These are phyloP conservation scores for Oceanodroma leucorhoa DNA, from an alignment of 2,797 vertebrate genomes.

Conservation along the genomic window DNA sequence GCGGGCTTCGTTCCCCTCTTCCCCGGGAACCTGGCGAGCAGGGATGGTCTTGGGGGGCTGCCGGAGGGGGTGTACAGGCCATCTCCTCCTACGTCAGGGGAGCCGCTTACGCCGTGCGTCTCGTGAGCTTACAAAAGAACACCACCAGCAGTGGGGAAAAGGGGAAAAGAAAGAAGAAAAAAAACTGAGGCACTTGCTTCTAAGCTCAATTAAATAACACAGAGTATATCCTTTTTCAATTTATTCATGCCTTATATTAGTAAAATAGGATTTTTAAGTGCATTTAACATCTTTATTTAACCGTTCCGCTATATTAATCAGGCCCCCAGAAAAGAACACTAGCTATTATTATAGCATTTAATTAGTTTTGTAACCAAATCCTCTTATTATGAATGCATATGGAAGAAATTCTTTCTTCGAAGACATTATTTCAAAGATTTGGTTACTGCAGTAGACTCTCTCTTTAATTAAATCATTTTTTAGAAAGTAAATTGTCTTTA, in stretches of 20 bases:
- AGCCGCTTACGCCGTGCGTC: rapidly evolving
- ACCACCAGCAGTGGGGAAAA: background rate
- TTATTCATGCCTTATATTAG: conserved; percentile 71
- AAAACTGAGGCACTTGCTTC: conserved; percentile 52
- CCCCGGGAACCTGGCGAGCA: background rate
- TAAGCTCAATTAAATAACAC: conserved; percentile 63
- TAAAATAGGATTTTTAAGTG: conserved; percentile 70
- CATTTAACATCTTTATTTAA: conserved; percentile 73
- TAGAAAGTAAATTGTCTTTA: conserved; percentile 72
- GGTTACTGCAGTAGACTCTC: conserved; percentile 67
- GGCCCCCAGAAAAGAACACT: conserved; percentile 70
- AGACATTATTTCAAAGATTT: conserved; percentile 67
- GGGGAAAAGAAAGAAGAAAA: background rate
- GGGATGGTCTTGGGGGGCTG: background rate
- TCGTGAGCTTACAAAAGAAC: background rate
- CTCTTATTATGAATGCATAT: conserved; percentile 63
- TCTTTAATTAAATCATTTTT: conserved; percentile 67
- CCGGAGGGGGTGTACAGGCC: background rate
- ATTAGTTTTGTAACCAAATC: conserved; percentile 76
- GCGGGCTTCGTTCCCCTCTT: background rate
- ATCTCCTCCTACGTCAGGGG: background rate
- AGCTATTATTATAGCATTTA: conserved; percentile 70
- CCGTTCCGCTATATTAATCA: conserved; percentile 71
- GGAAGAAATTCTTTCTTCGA: conserved; percentile 62
- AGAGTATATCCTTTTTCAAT: conserved; percentile 58